Evolutionary conservation across 2,888 invertebrate genomes (phyloP), one percentile per base, ranked within the genome.

Genomic region (Meiosimyza platycephala): DNA sequence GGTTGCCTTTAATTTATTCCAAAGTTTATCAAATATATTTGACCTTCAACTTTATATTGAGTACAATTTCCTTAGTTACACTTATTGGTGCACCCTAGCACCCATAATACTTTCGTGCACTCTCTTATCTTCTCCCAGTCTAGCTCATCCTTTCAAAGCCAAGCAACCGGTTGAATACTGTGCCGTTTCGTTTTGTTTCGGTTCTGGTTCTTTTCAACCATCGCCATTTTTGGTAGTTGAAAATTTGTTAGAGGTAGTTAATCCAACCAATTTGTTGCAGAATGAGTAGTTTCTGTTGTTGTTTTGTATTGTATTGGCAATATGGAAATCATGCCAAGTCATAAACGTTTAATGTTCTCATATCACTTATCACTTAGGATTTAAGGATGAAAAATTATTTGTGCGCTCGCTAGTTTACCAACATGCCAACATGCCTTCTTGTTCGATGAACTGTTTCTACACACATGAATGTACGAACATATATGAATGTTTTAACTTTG

Each of bases 331-430:
- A 40, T 54, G 54, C 18, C 55, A 55, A 54, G 67, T 67, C 67
- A 67, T 67, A 55, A 47, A 48, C 55, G 18, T n/a, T 67, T 18
- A 16, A 60, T 22, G 11, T 15, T 13, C 40, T 63, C 51, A 64
- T 55, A 66, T 70, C 71, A 48, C 54, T 64, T 57, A 62, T 28
- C 74, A 74, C 47, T 47, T 48, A 40, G 16, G 15, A 12, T 40
- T 63, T 47, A 12, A 16, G 22, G 40, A 40, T 40, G 40, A 40
- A 40, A 40, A 40, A 40, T 40, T 40, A 40, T 40, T 40, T 6
- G 9, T 40, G 9, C 40, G 40, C 9, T 40, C 40, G 40, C 40
- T 9, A 40, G 40, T 40, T 40, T 40, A 9, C 40, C 40, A 40
- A 40, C 40, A 40, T 40, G 40, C 40, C 40, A 40, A 40, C 18